Conservation (phyloP, 2,797 vertebrate genomes). For the Odontamblyopus lacepedii region DNA sequence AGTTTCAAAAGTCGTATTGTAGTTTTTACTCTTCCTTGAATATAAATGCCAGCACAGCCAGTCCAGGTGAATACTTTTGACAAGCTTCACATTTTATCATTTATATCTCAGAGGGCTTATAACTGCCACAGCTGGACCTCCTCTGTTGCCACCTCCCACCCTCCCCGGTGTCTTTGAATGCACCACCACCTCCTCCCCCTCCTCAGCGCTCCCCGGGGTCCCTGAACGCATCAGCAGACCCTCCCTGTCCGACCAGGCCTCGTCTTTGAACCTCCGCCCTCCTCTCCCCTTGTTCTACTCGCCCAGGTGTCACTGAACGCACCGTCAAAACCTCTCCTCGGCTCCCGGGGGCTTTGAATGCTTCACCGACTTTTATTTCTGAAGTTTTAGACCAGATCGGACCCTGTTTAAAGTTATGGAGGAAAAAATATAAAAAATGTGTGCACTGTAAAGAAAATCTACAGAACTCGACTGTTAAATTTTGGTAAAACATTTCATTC, state of each 20-base stretch:
- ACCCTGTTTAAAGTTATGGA: too few species aligned
- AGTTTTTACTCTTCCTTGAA: neutral
- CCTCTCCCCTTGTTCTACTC: too few species aligned
- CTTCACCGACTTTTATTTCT: too few species aligned
- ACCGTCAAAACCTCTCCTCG: conserved; percentile 13
- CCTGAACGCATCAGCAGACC: conserved; percentile 28
- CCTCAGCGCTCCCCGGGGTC: conserved; percentile 55
- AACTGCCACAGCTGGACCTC: conserved; percentile 53
- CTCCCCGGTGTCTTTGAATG: conserved; percentile 52
- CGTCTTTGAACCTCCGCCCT: too few species aligned
- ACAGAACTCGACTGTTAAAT: too few species aligned
- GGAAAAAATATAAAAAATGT: too few species aligned
- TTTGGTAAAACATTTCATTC: too few species aligned
- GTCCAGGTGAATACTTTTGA: conserved; percentile 8
- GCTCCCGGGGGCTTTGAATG: too few species aligned
- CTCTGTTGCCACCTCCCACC: conserved; percentile 54
- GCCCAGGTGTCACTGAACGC: conserved; percentile 30
- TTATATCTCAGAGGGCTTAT: conserved; percentile 47
- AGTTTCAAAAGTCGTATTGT: too few species aligned
- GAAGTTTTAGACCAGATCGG: too few species aligned
- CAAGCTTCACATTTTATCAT: conserved; percentile 24
- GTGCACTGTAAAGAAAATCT: too few species aligned
- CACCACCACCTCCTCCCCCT: conserved; percentile 36
- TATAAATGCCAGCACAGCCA: neutral
- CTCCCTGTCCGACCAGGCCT: neutral